Percentiles rank a stretch among this genome's conserved stretches.
phyloP scores from a whole-genome alignment of 2,888 invertebrate species.

The Nemotelus pantherinus region DNA sequence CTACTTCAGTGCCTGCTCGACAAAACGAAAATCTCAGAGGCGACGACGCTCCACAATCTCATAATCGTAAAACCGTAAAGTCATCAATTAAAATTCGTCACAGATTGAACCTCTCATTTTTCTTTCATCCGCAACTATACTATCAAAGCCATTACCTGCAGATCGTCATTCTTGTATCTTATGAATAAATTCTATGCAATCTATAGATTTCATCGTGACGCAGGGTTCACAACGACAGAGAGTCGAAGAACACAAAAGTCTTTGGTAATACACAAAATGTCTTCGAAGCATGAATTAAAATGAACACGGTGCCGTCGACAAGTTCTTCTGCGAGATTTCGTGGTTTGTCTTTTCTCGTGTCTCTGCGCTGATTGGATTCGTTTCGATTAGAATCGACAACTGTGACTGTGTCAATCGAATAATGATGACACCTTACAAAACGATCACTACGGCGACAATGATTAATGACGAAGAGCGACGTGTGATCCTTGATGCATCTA shows the following conservation, averaged over 20 bases:
- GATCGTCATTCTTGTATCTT: not conserved
- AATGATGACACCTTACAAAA: slow-evolving; percentile 43
- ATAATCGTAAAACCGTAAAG: slow-evolving; percentile 41
- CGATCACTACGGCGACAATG: slow-evolving; percentile 31
- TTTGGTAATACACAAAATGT: not conserved
- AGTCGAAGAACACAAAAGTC: slow-evolving; percentile 2
- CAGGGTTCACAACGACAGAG: not conserved
- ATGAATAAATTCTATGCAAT: slow-evolving; percentile 25
- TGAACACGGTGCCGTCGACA: slow-evolving; percentile 24
- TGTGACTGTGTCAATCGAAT: slow-evolving; percentile 44
- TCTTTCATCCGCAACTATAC: not conserved
- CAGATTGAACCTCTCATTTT: slow-evolving; percentile 26
- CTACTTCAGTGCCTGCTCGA: not conserved
- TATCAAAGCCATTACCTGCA: slow-evolving; percentile 8
- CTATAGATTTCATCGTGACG: not conserved
- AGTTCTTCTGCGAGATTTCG: slow-evolving; percentile 25
- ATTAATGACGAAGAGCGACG: slow-evolving; percentile 17
- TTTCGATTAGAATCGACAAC: slow-evolving; percentile 37
- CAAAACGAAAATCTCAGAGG: not conserved
- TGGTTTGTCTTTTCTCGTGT: not conserved
- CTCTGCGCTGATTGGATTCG: slow-evolving; percentile 27
- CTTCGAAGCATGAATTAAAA: not conserved
- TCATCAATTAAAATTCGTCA: slow-evolving; percentile 45
- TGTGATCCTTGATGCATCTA: slow-evolving; percentile 28
- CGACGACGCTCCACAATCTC: slow-evolving; percentile 23